Conservation (phyloP, 1,140 invertebrate genomes). For the Calliphora vicina region DNA sequence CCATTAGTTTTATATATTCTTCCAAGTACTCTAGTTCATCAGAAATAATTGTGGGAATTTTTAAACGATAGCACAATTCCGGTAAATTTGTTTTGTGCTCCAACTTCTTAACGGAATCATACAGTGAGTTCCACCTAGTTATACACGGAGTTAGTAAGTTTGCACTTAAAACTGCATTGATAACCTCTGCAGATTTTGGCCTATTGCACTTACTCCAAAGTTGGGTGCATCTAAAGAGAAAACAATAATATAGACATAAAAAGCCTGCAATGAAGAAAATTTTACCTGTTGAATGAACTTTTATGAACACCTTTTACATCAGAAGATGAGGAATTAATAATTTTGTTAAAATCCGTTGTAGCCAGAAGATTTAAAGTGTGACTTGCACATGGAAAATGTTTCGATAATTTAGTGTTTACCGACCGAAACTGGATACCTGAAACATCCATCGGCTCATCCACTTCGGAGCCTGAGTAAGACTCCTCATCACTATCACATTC, state of each 20-base stretch:
- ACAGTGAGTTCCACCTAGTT: conserved; percentile 45
- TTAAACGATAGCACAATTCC: conserved; percentile 1
- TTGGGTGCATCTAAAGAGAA: conserved; percentile 39
- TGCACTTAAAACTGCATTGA: conserved; percentile 37
- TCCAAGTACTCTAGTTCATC: conserved; percentile 15
- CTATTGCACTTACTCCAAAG: conserved; percentile 41
- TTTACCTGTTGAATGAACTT: neutral
- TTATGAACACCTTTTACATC: neutral
- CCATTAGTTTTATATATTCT: conserved; percentile 1
- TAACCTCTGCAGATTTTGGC: conserved; percentile 44
- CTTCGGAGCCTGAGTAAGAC: conserved; percentile 1
- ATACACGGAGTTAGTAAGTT: conserved; percentile 38
- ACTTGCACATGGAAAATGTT: conserved; percentile 25
- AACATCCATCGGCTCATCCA: neutral
- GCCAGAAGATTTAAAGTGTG: conserved; percentile 6
- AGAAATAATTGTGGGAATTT: neutral
- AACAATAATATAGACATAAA: neutral
- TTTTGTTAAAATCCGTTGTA: conserved; percentile 21
- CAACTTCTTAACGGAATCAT: conserved; percentile 38
- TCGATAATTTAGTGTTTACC: conserved; percentile 1
- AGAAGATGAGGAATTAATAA: neutral
- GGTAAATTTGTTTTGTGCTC: conserved; percentile 1
- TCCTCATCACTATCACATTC: neutral
- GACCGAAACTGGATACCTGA: neutral
- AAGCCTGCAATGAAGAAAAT: neutral